Evolutionary conservation across 1,140 invertebrate genomes (phyloP), one percentile per base, ranked within the genome.

Genomic region (Penaeus japonicus): DNA sequence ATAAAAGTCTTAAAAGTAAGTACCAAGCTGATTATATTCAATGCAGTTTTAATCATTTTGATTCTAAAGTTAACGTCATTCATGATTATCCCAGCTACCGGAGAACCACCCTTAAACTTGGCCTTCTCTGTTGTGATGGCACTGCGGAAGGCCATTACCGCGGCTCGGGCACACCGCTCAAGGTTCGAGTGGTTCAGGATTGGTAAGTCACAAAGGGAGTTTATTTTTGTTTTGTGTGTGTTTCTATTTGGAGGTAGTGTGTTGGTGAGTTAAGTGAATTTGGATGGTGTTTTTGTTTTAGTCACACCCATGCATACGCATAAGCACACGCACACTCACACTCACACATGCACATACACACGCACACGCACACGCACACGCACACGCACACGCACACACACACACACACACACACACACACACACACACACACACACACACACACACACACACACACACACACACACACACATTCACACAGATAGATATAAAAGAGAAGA

Each of bases 41-140:
- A 7, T 65, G 3, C 20, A 73, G 22, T 73, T 73, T 18, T 24
- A 24, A 30, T 18, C 0, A 54, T 55, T 0, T 18, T 79, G 47
- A 20, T 53, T 55, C 0, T 55, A 53, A 54, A 5, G 10, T 12
- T 27, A 12, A 15, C 73, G n/a, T 89, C 10, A 24, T 87, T 7
- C 84, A 4, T 84, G 47, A 7, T 39, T 79, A 10, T 59, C 92
- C 89, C 93, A 95, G 96, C 96, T n/a, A 95, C 95, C 90, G 96
- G 96, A 18, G 96, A 97, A 91, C 96, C 96, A 7, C 95, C 96
- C 0, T 92, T 97, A 24, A 96, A 95, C 91, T 92, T 96, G 92
- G 93, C 94, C 53, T 92, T 93, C 62, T 92, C 93, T 7, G 94
- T 96, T 35, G 93, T 95, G 79, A 94, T 96, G 91, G 96, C 96